Evolutionary conservation across 2,113 vertebrate species (phyloP).

Genomic region (Apistogramma diplotaenia): DNA sequence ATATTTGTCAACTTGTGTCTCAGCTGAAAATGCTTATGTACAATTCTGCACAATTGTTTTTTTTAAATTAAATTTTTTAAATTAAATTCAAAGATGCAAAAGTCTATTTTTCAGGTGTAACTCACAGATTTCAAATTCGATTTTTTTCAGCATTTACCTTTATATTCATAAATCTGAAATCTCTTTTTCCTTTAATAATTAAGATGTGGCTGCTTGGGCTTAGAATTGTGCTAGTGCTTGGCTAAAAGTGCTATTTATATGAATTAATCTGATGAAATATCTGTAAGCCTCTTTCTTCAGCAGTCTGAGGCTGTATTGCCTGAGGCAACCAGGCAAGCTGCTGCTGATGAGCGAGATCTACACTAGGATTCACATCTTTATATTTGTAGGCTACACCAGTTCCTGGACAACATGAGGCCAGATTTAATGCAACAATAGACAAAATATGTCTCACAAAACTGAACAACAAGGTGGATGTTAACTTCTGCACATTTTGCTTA

Average conservation of each 20-base stretch:
- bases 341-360: slow-evolving; percentile 32
- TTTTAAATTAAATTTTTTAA: not conserved
- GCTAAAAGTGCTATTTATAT: slow-evolving; percentile 23
- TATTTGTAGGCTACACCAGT: slow-evolving; percentile 7
- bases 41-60: not conserved
- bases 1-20: not conserved
- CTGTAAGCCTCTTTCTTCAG: slow-evolving; percentile 14
- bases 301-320: slow-evolving; percentile 20
- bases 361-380: slow-evolving; percentile 15
- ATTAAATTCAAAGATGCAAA: not conserved
- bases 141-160: not conserved
- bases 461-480: not conserved
- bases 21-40: not conserved
- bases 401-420: not conserved
- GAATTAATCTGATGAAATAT: slow-evolving; percentile 28
- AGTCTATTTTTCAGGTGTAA: not conserved
- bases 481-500: slow-evolving; percentile 23
- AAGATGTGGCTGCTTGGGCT: not conserved
- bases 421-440: not conserved
- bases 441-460: not conserved
- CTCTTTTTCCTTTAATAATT: not conserved
- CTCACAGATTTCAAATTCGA: not conserved
- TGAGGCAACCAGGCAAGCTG: slow-evolving; percentile 20
- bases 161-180: not conserved
- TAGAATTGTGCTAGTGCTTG: not conserved